Conservation (phyloP, 1,140 invertebrate species). For the Sycobia sp. region DNA sequence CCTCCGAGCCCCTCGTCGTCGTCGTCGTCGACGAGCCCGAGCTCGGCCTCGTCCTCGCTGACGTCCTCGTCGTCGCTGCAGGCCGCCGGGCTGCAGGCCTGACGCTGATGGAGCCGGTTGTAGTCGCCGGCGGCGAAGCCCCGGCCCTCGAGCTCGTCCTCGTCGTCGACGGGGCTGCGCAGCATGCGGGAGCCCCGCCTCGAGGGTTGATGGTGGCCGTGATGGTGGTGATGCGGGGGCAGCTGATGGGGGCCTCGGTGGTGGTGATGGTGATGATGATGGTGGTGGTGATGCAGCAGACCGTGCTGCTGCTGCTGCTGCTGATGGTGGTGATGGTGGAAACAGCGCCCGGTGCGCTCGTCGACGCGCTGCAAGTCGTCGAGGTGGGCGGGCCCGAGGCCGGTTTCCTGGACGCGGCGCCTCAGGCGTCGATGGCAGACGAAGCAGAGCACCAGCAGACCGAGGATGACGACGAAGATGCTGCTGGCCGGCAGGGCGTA, state of each 20-base stretch:
- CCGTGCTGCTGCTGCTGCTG: conserved; percentile 41
- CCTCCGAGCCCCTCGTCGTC: neutral
- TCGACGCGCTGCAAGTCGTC: conserved; percentile 52
- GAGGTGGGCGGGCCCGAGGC: conserved; percentile 45
- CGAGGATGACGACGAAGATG: conserved; percentile 46
- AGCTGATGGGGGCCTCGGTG: too few species aligned
- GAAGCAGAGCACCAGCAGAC: conserved; percentile 50
- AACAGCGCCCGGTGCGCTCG: conserved; percentile 49
- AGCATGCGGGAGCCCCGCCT: conserved; percentile 10
- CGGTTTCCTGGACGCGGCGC: conserved; percentile 9
- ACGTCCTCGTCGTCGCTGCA: conserved; percentile 28
- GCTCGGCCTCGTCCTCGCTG: conserved; percentile 27
- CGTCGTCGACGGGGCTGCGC: conserved; percentile 19
- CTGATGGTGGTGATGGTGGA: conserved; percentile 53
- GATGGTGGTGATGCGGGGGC: conserved; percentile 44
- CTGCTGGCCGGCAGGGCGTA: conserved; percentile 53
- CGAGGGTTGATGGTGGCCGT: conserved; percentile 44
- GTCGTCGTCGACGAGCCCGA: conserved; percentile 5
- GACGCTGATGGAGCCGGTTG: conserved; percentile 3
- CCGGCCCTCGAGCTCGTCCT: conserved; percentile 18
- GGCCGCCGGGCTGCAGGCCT: conserved; percentile 8
- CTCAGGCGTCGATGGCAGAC: conserved; percentile 51
- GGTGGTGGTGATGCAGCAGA: conserved; percentile 38
- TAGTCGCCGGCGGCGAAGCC: neutral
- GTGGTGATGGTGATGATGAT: conserved; percentile 45